Base-by-base conservation (phyloP, 30 jellyfish, hydroid and myxozoan genomes). In the Haliclystus octoradiatus region DNA sequence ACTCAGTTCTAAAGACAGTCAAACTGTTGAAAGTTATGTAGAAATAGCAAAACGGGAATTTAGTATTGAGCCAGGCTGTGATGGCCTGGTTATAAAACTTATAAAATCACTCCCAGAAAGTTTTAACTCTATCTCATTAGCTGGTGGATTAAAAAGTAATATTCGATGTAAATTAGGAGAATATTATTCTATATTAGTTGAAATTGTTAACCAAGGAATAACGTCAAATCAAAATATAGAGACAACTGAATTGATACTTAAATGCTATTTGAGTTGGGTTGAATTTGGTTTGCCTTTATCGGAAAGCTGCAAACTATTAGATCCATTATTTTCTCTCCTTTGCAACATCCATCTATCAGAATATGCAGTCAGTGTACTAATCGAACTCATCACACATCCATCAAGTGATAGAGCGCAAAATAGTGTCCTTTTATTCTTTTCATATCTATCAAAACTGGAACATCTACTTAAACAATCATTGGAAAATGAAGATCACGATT, bases 251-350 rank as follows among this genome's bases (percentile, higher is more conserved):
- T 74, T 74, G 1, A 34, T 87, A 13, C 28, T 84, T 65, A 63
- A 60, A 34, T 76, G 95, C 52, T 29, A 75, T 31, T 32, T 31
- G 26, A 62, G 92, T 26, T 84, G 95, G 95, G 64, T 84, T n/a
- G 82, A 71, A 71, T 84, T 84, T 76, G 95, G 95, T 19, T 74
- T 82, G 28, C 77, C 95, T 2, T 52, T 76, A 50, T 51, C 50
- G 9, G 92, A 84, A 52, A 68, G 85, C 35, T 68, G 52, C 28
- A 50, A 34, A 27, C 12, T 84, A 69, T 2, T 76, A 40, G 87
- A 92, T 30, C 31, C 65, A 12, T 63, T 84, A 14, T 71, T 84
- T 61, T 32, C 34, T 33, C 70, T 63, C 63, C 40, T 84, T 2
- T 50, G 53, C 46, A 53, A 28, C 47, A 83, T 51, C 19, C 63